Evolutionary conservation across 2,888 invertebrate species (phyloP), one percentile per base, ranked within the genome.

Genomic region (Folsomia manolachei): DNA sequence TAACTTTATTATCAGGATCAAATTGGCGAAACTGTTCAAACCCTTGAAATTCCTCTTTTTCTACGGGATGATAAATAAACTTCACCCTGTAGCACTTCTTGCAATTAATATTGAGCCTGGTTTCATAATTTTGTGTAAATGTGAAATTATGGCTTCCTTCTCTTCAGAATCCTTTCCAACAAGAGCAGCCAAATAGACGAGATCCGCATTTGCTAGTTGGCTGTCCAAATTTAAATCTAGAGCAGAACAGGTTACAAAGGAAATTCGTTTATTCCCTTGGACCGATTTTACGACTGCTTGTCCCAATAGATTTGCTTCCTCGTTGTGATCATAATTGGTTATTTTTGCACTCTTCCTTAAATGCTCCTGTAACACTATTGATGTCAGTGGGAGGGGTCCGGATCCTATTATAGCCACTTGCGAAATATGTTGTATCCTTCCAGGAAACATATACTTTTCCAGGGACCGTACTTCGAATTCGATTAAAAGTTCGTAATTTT

Each of bases 361-460:
- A 63, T 63, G 63, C 26, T 23, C 23, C 23, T 7, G 7, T 2
- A 63, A 7, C 2, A 25, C 25, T 4, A 63, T 63, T 7, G 23
- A 23, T 24, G 63, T 63, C 21, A 63, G 63, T 23, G 63, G 63
- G 7, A 63, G 24, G n/a, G 63, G 63, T 63, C 63, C 63, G 7
- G 63, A 23, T 2, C 63, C 63, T 7, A 63, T n/a, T 4, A 63
- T 23, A 7, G 24, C 63, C 2, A 63, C n/a, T 63, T 63, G 7
- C 39, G 39, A 4, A 39, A 39, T 39, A 39, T 39, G 7, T 9
- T 9, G 7, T 9, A 39, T 39, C 14, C 14, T 39, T 39, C 4
- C 4, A 4, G 39, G 39, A 39, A 39, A 39, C 4, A 39, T 39
- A 14, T 39, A 39, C 39, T 39, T 14, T 4, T 4, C 39, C 14